Base-by-base conservation (phyloP, 2,113 vertebrate genomes). In the Baryphthengus martii region DNA sequence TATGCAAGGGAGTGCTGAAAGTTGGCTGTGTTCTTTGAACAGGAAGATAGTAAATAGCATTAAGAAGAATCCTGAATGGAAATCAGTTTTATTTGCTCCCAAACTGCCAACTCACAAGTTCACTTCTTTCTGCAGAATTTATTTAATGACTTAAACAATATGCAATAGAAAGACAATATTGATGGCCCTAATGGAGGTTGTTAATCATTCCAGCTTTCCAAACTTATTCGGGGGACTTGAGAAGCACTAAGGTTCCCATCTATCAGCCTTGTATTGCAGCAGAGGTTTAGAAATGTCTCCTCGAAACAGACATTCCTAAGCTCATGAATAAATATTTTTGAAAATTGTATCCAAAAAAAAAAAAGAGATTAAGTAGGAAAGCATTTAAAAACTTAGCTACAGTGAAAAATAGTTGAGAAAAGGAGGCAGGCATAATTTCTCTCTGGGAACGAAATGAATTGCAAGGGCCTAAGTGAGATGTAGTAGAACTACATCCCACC, bases 101-200 rank as follows among this genome's bases (percentile, higher is more conserved):
- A 82, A 75, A 87, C 39, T 91, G 53, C 61, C 76, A 90, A 3
- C 39, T 90, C 68, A 40, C 61, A 78, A 47, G 24, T 71, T 89
- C 68, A 29, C 33, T 86, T 86, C 35, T 75, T 92, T 81, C 56
- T 49, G 56, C 23, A 24, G 73, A 92, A 86, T 50, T 67, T 29
- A 56, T 92, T 82, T 97, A 90, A 81, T 78, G 80, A 77, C 76
- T 86, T 42, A 35, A 86, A 93, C n/a, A 71, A 63, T 58, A 93
- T 66, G 45, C 75, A 83, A 80, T 86, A 84, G 33, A 70, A 79
- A 88, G 65, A 63, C 56, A 71, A 31, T 92, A 93, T 83, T 53
- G 72, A 89, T 73, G 59, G 17, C 9, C 26, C 26, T 88, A 83
- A 81, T 52, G 3, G 21, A 84, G 23, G 61, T 7, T 81, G 29